phyloP scores from a whole-genome alignment of 2,797 vertebrate genomes.

The Perodicticus potto region DNA sequence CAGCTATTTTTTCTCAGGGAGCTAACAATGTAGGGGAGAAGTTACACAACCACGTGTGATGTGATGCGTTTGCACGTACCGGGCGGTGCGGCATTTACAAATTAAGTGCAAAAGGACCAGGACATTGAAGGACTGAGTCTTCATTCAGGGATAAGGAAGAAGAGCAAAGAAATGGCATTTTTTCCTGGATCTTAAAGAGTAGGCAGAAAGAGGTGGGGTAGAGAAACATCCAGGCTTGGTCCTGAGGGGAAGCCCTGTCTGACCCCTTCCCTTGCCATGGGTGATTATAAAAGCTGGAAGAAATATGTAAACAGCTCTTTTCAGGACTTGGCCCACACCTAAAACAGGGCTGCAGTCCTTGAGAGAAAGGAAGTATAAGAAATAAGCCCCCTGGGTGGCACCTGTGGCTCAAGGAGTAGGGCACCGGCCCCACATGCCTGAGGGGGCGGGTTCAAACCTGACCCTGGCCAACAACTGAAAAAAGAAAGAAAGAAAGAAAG shows the following conservation, averaged over 20 bases:
- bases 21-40: not conserved
- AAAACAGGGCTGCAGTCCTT: not conserved
- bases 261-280: not conserved
- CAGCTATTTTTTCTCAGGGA: rapidly evolving
- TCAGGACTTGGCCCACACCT: not conserved
- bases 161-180: not conserved
- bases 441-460: no score
- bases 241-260: rapidly evolving
- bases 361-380: not conserved
- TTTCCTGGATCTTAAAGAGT: not conserved
- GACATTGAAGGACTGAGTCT: not conserved
- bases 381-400: no score
- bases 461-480: no score
- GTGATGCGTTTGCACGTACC: rapidly evolving
- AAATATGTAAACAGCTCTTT: not conserved
- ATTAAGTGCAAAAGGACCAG: not conserved
- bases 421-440: no score
- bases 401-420: no score
- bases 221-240: not conserved
- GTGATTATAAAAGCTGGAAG: not conserved
- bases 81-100: not conserved
- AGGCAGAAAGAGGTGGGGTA: not conserved
- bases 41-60: not conserved
- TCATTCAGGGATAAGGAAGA: not conserved
- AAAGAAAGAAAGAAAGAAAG: no score